These are phyloP conservation scores for Cacatua alba DNA, from an alignment of 2,113 vertebrate species.

Conservation along the genomic window DNA sequence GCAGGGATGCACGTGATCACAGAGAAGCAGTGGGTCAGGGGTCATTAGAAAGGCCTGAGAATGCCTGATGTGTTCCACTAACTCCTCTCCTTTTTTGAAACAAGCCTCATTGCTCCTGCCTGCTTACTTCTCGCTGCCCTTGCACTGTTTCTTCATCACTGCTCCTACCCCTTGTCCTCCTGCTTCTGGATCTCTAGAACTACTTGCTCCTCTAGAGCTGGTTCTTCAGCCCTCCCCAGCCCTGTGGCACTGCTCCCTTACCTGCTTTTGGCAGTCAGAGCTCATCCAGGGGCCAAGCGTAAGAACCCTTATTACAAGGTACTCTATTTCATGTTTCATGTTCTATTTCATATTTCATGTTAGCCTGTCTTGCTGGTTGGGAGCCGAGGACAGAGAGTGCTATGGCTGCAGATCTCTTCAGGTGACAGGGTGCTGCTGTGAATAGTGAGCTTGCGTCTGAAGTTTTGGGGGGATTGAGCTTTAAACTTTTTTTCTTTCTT, in stretches of 20 bases:
- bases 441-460: background rate
- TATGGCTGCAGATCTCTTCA: background rate
- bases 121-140: background rate
- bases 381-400: background rate
- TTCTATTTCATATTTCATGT: accelerated
- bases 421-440: background rate
- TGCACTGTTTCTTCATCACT: background rate
- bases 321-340: accelerated
- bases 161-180: background rate
- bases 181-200: background rate
- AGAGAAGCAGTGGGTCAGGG: background rate
- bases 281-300: background rate
- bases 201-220: background rate
- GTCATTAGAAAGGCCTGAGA: background rate
- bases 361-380: background rate
- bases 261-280: background rate
- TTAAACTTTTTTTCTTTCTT: background rate
- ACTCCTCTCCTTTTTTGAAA: background rate
- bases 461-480: background rate
- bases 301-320: background rate
- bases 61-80: background rate
- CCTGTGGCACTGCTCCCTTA: background rate
- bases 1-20: background rate
- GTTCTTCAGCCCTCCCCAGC: background rate
- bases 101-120: background rate